Conservation (phyloP, 1,140 invertebrate species). For the Drepana arcuata region DNA sequence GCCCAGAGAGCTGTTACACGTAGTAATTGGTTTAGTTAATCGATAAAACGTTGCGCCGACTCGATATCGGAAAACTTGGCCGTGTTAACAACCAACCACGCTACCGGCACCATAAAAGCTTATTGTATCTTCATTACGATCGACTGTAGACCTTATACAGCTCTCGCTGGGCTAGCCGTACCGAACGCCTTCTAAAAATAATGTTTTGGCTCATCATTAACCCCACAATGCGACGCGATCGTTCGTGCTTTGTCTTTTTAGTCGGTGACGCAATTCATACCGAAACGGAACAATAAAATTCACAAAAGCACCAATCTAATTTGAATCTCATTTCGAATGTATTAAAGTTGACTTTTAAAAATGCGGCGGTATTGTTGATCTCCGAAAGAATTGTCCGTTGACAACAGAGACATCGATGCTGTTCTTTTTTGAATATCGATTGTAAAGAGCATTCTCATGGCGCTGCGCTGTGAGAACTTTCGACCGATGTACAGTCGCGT, state of each 20-base stretch:
- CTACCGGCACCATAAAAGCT: constrained; percentile 56
- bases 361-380: constrained; percentile 23
- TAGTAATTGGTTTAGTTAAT: too few species aligned
- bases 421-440: constrained; percentile 70
- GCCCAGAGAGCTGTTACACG: too few species aligned
- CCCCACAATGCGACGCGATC: constrained; percentile 48
- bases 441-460: constrained; percentile 69
- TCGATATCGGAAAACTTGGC: constrained; percentile 14
- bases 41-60: too few species aligned
- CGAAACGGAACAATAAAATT: constrained; percentile 55
- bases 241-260: constrained; percentile 65
- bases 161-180: constrained; percentile 27
- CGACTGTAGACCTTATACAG: constrained; percentile 40
- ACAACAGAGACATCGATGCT: constrained; percentile 69
- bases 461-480: constrained; percentile 61
- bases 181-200: constrained; percentile 54
- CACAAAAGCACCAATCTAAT: constrained; percentile 13
- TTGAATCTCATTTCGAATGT: constrained; percentile 18
- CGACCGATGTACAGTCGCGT: constrained; percentile 44
- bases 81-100: constrained; percentile 15
- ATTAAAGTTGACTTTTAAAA: constrained; percentile 27
- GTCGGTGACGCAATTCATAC: constrained; percentile 65
- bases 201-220: constrained; percentile 67
- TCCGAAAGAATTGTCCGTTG: constrained; percentile 65
- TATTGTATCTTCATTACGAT: constrained; percentile 40